Evolutionary conservation across 2,113 vertebrate genomes (phyloP), one percentile per base, ranked within the genome.

Genomic region (Microtus ochrogaster): DNA sequence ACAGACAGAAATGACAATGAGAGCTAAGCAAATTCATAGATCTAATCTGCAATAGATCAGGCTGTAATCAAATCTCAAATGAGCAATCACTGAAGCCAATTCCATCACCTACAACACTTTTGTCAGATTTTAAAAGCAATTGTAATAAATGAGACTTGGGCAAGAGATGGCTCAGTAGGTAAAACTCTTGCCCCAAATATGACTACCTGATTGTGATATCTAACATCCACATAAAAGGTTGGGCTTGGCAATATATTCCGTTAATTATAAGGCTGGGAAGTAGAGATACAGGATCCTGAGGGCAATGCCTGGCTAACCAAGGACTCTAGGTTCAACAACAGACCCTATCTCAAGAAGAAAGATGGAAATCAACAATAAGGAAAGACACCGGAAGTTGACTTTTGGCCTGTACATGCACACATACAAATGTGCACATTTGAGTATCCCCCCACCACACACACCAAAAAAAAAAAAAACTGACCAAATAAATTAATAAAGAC

Each of bases 401-500:
- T 82, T 39, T 39, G 12, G 4, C 26, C 4, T 33, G 2, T 4
- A 65, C 26, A 44, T 65, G 5, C 30, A 66, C 41, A 68, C 9
- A 22, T 17, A 85, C 28, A 47, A 47, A 36, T 47, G 41, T 9
- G 30, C 8, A 66, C 26, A 65, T 44, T 30, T 63, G 39, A 63
- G 6, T 84, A 66, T 47, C 11, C 14, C 41, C 79, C 13, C 9
- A 22, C 63, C n/a, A 41, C 12, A 61, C 28, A 33, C 3, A 24
- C 16, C 47, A 49, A 49, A 41, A 13, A 26, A 49, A 41, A 12
- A 44, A 41, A 41, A 16, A 55, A 7, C 19, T 70, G 26, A 55
- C 47, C 36, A 89, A 81, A 73, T 82, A 93, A 83, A 63, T 70
- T 73, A 92, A 89, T 52, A 22, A 22, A 83, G 19, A 94, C 11